Evolutionary conservation across 2,113 vertebrate genomes (phyloP), one percentile per base, ranked within the genome.

Genomic region (Gallinago media): DNA sequence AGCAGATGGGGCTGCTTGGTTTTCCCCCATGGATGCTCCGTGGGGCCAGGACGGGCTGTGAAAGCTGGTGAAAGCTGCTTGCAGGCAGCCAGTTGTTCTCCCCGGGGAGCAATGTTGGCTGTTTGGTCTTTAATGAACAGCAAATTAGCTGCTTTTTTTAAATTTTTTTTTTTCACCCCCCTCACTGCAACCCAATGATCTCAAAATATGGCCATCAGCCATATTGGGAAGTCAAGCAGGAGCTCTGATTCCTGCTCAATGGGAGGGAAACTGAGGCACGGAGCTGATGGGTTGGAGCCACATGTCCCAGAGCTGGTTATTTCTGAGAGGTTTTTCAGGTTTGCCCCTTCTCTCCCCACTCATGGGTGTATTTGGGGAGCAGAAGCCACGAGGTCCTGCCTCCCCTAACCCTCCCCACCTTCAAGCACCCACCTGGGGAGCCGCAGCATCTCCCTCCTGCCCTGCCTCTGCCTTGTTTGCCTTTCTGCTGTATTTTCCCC

Each of bases 301-400:
- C 0, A 4, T 21, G 22, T 29, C 63, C 31, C 1, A 0, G 44
- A 55, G 52, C 40, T 0, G 2, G 13, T 11, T 0, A 0, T 55
- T 83, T 46, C 62, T 0, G 0, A 77, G 47, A 7, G 14, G 32
- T 2, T 15, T 42, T 65, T 73, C 5, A 4, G 25, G 9, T 67
- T 52, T 52, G 38, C 3, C 36, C 47, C 38, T n/a, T 52, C 29
- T 36, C 13, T 78, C 50, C 27, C 13, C 0, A 0, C 36, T 27
- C 4, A 3, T 3, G 7, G 22, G 4, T 67, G 2, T 26, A 11
- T 44, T 78, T 85, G 47, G 54, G 72, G 40, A 80, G 31, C 40
- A 14, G 34, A 55, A 80, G 3, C 40, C 46, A 0, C 1, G 12
- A 44, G 27, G 21, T 72, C 40, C 63, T 36, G 11, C 34, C 20